Evolutionary conservation across 2,797 vertebrate species (phyloP).

Genomic region (Rhynchotus rufescens): DNA sequence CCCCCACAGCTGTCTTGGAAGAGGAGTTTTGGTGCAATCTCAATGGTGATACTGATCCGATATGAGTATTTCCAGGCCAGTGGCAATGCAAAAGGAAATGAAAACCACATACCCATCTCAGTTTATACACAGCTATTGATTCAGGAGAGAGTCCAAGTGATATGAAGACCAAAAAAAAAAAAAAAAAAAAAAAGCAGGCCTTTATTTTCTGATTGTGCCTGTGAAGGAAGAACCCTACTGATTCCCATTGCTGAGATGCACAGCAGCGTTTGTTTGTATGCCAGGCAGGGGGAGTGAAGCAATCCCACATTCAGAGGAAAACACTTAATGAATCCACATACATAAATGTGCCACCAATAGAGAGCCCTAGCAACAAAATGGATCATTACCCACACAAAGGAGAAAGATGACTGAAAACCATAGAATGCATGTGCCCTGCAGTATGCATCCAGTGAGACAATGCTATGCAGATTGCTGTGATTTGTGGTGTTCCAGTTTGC

Average conservation of each 20-base stretch:
- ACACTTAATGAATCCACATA: conserved; percentile 10
- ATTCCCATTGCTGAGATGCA: not conserved
- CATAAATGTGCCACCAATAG: not conserved
- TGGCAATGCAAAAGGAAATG: conserved; percentile 12
- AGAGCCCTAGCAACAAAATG: not conserved
- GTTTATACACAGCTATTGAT: not conserved
- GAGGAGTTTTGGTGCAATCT: not conserved
- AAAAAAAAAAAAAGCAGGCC: not conserved
- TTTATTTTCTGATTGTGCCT: conserved; percentile 11
- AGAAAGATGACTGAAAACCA: not conserved
- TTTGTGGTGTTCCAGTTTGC: not conserved
- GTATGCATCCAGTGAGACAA: not conserved
- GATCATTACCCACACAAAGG: not conserved
- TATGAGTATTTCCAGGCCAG: conserved; percentile 1
- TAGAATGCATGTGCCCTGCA: not conserved
- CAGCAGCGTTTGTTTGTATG: not conserved
- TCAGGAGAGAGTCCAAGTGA: conserved; percentile 12
- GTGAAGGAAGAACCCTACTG: not conserved
- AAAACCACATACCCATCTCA: conserved; percentile 38
- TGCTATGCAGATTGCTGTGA: not conserved
- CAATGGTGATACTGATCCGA: not conserved
- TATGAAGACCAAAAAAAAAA: conserved; percentile 24
- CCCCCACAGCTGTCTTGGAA: not conserved
- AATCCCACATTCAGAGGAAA: not conserved
- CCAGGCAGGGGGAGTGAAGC: not conserved